Base-by-base conservation (phyloP, 2,888 invertebrate species). In the Campoplex nolae region DNA sequence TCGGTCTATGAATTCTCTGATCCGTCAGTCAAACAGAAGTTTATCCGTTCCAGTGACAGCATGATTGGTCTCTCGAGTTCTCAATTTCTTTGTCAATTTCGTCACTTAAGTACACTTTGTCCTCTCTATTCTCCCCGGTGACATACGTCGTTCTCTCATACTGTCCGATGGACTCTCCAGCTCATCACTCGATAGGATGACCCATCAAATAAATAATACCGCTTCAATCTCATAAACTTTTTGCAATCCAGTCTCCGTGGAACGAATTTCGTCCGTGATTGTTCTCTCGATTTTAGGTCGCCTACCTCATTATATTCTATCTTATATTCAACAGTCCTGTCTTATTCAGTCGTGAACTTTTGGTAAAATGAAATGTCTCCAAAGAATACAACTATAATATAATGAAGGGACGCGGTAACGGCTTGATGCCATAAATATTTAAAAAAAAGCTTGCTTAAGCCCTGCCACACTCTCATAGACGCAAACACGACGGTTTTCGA, bases 21-120 rank as follows among this genome's bases (percentile, higher is more conserved):
- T 73, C 71, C 56, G 51, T 68, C 68, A 82, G 75, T 77, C 75
- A 65, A 54, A 74, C 48, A 77, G 74, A 68, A 81, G 62, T 78
- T 78, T 74, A 82, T 84, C 84, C 54, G 79, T 84, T 78, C 76
- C 78, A 78, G 18, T 70, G 78, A 75, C 82, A 70, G 78, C 65
- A 70, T 28, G 70, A 54, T 75, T 32, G 73, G 76, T 78, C 82
- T 62, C 82, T 84, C 74, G 82, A 78, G 82, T 84, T 87, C 78
- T 87, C 84, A 87, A 84, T 87, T 87, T 84, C 84, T 87, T 87
- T 84, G 70, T 84, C 87, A 79, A 79, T 82, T 79, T 54, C 84
- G 84, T 82, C 82, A 87, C 87, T 84, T 84, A 82, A 84, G 74
- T 75, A 65, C 84, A 82, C 84, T 87, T 77, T 62, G 82, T 77